Evolutionary conservation across 2,888 invertebrate genomes (phyloP), one percentile per base, ranked within the genome.

Genomic region (Cyrtodaria siliqua): DNA sequence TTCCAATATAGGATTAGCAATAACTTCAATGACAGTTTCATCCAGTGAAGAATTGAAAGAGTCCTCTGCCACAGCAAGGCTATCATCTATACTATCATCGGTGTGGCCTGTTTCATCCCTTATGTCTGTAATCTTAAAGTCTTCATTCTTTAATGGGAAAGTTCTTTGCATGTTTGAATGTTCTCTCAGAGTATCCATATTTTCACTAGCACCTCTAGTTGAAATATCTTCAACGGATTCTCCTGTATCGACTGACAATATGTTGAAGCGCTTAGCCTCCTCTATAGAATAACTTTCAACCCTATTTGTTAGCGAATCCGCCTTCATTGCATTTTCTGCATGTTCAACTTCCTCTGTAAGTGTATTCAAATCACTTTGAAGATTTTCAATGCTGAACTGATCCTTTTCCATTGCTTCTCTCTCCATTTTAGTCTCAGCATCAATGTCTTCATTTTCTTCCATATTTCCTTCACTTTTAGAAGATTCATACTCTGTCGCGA

Each of bases 11-110:
- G 33, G 33, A 33, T 33, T 20, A 24, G 24, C 14, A n/a, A 56
- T 18, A 26, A 49, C 53, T 20, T 63, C 63, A 63, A 63, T 27
- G 3, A 63, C 44, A 27, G 63, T 63, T 14, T 63, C 53, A 55
- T 63, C 53, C 16, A 42, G 6, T 16, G 63, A 63, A n/a, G 23
- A 23, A 63, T 53, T 23, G 42, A 63, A 63, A 40, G 63, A 27
- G 2, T 24, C 52, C 3, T 52, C 52, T 24, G 2, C 14, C 6
- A 18, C 23, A 23, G 9, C 26, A 27, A 23, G 23, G 18, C 18
- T 53, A 8, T 27, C 38, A 8, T 53, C 63, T n/a, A 18, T 20
- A 20, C 4, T 23, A 56, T 47, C 49, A 47, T 29, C 40, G n/a
- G 18, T 24, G 8, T 56, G 33, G 6, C 4, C 18, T 12, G n/a